A percentile compares a stretch with the other conserved stretches of the same genome.
Conservation (phyloP, 2,888 invertebrate species). For the Dynastes tityus region DNA sequence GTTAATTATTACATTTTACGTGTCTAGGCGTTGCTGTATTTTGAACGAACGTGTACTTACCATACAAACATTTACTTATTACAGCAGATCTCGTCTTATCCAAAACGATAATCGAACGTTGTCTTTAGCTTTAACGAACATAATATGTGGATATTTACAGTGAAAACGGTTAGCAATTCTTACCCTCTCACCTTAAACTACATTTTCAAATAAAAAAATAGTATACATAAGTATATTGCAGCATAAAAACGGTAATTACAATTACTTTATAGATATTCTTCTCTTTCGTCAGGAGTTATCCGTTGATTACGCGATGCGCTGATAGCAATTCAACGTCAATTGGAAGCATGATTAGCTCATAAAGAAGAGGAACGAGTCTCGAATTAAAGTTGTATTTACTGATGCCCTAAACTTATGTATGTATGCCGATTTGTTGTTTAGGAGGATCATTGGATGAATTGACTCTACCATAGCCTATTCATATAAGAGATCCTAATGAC, state of each 20-base stretch:
- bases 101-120: no score
- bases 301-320: constrained; percentile 55
- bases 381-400: constrained; percentile 38
- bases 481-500: constrained; percentile 40
- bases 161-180: no score
- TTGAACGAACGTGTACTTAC: neutral
- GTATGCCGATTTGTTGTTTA: constrained; percentile 41
- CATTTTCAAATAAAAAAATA: no score
- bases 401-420: constrained; percentile 28
- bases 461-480: constrained; percentile 33
- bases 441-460: constrained; percentile 39
- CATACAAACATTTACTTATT: neutral
- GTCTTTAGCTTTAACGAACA: no score
- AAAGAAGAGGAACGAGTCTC: constrained; percentile 42
- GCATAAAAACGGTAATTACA: no score
- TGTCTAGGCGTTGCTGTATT: constrained; percentile 11
- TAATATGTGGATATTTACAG: no score
- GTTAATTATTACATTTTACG: constrained; percentile 67
- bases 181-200: no score
- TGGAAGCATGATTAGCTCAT: constrained; percentile 54
- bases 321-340: constrained; percentile 58
- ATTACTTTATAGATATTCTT: no score
- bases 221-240: no score
- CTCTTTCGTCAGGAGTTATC: constrained; percentile 52
- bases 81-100: no score